These are phyloP conservation scores for Hyperoplus lanceolatus DNA, from an alignment of 2,797 vertebrate species.

Conservation along the genomic window DNA sequence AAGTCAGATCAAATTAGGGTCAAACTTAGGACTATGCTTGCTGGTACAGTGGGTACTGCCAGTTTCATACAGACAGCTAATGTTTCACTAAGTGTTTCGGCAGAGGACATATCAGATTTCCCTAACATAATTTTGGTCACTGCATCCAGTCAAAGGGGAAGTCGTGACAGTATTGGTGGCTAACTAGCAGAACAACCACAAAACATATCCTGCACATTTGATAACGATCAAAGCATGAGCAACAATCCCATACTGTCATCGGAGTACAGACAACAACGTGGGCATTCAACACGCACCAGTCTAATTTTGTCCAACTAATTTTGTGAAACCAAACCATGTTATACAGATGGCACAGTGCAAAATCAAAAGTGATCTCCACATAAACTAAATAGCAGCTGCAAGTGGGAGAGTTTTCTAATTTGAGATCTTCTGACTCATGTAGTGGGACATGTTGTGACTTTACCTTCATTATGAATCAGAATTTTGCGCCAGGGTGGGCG, in stretches of 20 bases:
- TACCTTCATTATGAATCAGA: constrained; percentile 16
- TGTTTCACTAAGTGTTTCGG: background rate
- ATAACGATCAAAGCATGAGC: background rate
- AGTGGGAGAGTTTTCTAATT: constrained; percentile 36
- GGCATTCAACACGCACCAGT: background rate
- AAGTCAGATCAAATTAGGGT: background rate
- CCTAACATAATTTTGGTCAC: background rate
- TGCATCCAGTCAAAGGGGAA: background rate
- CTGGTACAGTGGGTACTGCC: background rate
- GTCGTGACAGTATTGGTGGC: background rate
- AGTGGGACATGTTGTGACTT: constrained; percentile 33
- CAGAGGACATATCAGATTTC: background rate
- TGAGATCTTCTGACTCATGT: constrained; percentile 37
- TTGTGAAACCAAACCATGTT: constrained; percentile 1
- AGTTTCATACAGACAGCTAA: background rate
- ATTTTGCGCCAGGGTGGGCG: constrained; percentile 2
- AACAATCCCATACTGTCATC: constrained; percentile 3
- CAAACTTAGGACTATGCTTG: background rate
- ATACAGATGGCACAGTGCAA: background rate
- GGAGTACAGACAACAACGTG: background rate
- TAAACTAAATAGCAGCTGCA: constrained; percentile 16
- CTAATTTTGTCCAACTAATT: background rate
- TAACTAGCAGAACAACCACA: constrained; percentile 11
- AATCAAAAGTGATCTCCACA: constrained; percentile 20
- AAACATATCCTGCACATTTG: background rate